Conservation (phyloP, 1,140 invertebrate genomes). For the Pollicipes pollicipes region DNA sequence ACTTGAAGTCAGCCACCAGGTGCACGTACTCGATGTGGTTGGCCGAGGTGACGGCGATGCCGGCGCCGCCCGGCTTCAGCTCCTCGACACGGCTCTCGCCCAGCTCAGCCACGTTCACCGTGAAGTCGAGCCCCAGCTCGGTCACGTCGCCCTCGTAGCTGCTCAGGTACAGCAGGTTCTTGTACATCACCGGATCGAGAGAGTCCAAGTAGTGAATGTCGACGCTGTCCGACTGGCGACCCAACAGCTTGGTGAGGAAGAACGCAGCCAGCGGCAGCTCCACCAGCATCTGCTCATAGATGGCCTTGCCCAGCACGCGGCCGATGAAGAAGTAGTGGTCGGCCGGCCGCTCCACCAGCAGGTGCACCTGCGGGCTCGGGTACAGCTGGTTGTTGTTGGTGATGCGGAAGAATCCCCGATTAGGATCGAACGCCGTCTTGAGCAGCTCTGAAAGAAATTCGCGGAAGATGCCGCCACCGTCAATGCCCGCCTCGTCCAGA, state of each 20-base stretch:
- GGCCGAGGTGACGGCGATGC: constrained; percentile 71
- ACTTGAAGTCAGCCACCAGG: constrained; percentile 84
- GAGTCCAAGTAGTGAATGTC: constrained; percentile 87
- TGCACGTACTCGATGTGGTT: constrained; percentile 96
- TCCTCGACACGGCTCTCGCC: constrained; percentile 79
- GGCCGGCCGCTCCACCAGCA: constrained; percentile 63
- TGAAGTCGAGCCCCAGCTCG: constrained; percentile 66
- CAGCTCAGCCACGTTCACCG: constrained; percentile 69
- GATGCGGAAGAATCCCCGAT: constrained; percentile 78
- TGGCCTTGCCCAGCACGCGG: constrained; percentile 78
- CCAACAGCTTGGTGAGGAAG: constrained; percentile 71
- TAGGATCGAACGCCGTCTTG: constrained; percentile 91
- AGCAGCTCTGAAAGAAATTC: constrained; percentile 81
- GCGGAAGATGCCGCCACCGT: constrained; percentile 76
- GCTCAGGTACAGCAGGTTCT: constrained; percentile 72
- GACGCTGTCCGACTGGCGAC: constrained; percentile 50
- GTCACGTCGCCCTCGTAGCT: constrained; percentile 33
- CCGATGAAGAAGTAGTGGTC: constrained; percentile 94
- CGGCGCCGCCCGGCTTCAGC: constrained; percentile 69
- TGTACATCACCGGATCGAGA: constrained; percentile 77
- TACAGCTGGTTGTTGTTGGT: constrained; percentile 86
- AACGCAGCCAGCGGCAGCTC: constrained; percentile 87
- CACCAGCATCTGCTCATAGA: constrained; percentile 87
- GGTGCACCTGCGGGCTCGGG: constrained; percentile 77
- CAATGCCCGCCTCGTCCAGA: constrained; percentile 83